A percentile compares a stretch with the other conserved stretches of the same genome.
Conservation (phyloP, 2,888 invertebrate species). For the Blomia tropicalis region DNA sequence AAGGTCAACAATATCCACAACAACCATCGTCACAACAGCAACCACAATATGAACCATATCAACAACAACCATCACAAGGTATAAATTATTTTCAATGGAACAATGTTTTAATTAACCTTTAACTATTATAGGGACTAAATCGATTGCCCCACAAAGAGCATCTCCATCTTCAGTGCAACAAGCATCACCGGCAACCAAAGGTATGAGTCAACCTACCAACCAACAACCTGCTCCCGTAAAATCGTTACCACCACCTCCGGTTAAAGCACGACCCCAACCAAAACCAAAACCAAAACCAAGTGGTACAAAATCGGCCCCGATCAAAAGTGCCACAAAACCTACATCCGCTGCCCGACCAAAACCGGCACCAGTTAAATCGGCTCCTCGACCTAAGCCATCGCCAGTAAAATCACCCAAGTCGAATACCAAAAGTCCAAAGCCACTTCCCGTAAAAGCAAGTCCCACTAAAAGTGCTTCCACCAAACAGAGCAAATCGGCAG, state of each 20-base stretch:
- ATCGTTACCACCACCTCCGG: not conserved
- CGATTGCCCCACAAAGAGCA: not conserved
- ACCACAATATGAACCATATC: not conserved
- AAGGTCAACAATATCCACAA: not conserved
- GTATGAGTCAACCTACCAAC: too few relatives aligned
- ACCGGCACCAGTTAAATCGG: not conserved
- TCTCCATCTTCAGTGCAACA: not conserved
- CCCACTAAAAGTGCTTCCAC: not conserved
- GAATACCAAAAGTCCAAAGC: conserved; percentile 4
- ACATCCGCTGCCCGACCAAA: not conserved
- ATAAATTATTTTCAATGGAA: too few relatives aligned
- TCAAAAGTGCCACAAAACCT: not conserved
- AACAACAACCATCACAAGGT: not conserved
- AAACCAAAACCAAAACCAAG: conserved; percentile 1
- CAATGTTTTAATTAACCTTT: not conserved
- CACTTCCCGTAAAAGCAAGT: not conserved
- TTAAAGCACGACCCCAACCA: not conserved
- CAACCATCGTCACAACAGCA: not conserved
- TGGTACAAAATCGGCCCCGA: not conserved
- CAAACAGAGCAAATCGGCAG: not conserved
- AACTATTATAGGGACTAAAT: not conserved
- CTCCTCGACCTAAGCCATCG: not conserved
- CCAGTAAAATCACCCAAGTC: not conserved
- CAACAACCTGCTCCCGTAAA: too few relatives aligned
- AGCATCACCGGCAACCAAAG: not conserved